Conservation (phyloP, 2,797 vertebrate species). For the Gephyroberyx darwinii region DNA sequence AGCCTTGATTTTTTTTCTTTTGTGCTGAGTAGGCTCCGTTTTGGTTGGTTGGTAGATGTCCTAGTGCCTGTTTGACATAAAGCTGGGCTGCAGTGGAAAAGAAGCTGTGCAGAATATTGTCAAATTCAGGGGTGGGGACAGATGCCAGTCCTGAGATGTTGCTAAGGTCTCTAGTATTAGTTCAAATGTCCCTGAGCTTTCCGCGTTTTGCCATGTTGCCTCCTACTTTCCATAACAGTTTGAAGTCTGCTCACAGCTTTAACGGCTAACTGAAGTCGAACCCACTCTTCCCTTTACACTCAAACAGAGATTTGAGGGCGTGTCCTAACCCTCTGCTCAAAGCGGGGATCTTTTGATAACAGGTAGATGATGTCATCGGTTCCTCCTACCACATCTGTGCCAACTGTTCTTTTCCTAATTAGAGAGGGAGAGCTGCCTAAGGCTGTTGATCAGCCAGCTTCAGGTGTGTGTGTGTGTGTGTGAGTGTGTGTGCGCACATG, state of each 20-base stretch:
- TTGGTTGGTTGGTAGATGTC: background rate
- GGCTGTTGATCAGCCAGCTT: slow-evolving; percentile 51
- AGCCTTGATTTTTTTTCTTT: background rate
- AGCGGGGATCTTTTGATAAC: slow-evolving; percentile 5
- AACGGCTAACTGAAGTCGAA: background rate
- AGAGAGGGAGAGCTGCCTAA: slow-evolving; percentile 37
- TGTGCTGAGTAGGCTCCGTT: slow-evolving; percentile 17
- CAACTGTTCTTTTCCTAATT: slow-evolving; percentile 49
- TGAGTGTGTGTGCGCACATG: slow-evolving; percentile 1
- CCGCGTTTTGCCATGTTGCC: background rate
- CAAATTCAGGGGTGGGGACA: too few species aligned
- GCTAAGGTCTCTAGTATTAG: too few species aligned
- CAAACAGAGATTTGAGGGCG: background rate
- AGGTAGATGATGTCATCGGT: slow-evolving; percentile 49
- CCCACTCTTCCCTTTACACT: slow-evolving; percentile 3
- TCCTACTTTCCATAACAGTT: background rate
- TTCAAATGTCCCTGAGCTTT: background rate
- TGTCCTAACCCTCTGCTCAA: slow-evolving; percentile 16
- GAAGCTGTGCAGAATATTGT: background rate
- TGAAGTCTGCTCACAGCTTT: background rate
- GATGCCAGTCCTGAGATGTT: too few species aligned
- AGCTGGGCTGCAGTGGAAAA: slow-evolving; percentile 3
- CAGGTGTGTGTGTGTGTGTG: slow-evolving; percentile 23
- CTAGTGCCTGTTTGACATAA: slow-evolving; percentile 8
- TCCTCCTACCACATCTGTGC: slow-evolving; percentile 40